Evolutionary conservation across 2,797 vertebrate species (phyloP).

Genomic region (Sebastiscus tertius): DNA sequence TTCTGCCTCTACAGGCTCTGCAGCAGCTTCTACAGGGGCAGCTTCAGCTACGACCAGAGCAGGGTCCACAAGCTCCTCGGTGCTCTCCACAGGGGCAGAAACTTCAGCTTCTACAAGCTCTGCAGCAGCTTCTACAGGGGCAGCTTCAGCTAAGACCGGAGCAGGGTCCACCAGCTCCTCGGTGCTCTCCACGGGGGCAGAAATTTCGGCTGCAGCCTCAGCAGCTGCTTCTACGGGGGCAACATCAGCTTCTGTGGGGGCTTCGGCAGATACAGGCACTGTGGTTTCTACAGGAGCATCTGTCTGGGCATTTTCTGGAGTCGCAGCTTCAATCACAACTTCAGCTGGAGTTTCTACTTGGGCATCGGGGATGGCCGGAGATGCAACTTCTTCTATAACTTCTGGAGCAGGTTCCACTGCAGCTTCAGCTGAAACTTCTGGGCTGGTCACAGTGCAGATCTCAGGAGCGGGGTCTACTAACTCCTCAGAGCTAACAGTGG

Average conservation of each 20-base stretch:
- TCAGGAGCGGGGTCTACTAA: constrained; percentile 47
- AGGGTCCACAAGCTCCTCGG: neutral
- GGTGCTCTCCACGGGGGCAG: neutral
- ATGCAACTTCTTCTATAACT: neutral
- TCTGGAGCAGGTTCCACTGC: constrained; percentile 6
- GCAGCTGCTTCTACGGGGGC: neutral
- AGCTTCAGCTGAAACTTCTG: constrained; percentile 16
- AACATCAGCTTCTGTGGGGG: neutral
- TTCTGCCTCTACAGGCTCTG: neutral
- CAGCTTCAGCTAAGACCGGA: neutral
- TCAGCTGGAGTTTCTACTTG: neutral
- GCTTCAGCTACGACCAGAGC: neutral
- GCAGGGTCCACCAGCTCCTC: neutral
- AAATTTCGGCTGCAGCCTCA: neutral
- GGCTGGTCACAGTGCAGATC: constrained; percentile 9
- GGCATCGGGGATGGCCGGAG: neutral
- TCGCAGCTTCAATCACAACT: neutral
- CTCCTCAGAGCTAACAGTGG: constrained; percentile 37
- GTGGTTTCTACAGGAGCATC: neutral
- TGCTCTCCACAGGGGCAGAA: constrained; percentile 8
- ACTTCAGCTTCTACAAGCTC: constrained; percentile 37
- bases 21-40: neutral
- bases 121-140: neutral
- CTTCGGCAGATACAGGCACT: neutral
- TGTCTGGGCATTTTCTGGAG: neutral